Evolutionary conservation across 2,888 invertebrate genomes (phyloP), one percentile per base, ranked within the genome.

Genomic region (Drosophila borborema): DNA sequence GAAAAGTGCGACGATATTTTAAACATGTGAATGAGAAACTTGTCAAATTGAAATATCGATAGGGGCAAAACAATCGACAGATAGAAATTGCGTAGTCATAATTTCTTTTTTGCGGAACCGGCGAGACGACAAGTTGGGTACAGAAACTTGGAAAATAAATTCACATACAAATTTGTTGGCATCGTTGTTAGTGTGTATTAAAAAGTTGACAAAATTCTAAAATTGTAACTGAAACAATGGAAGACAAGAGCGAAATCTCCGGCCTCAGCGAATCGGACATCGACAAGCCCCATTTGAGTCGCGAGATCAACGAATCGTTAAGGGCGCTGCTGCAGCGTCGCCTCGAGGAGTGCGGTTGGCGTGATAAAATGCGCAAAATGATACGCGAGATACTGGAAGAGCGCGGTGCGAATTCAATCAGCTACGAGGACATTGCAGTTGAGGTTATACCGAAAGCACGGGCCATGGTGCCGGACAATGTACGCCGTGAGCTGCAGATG

Each of bases 261-360:
- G 4, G 16, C 5, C 8, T 2, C 10, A 49, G n/a, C 10, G 31
- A n/a, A 1, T 49, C 49, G 49, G n/a, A 23, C 2, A 6, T 0
- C 12, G 31, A 31, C 0, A 9, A 10, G 0, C 49, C 49, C 6
- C 1, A 14, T 0, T 14, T 48, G n/a, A 28, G n/a, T 14, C 4
- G 1, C 1, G 46, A 16, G 0, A 8, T 38, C 14, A 49, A 0
- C 16, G 48, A 54, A 0, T 16, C 1, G 0, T 95, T 97, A 60
- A 96, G 96, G 89, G 96, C 97, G 92, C 94, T 97, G 59, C 94
- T 97, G 46, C 94, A 96, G 78, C 94, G 95, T 63, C 94, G 97
- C 65, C 94, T 98, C 61, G 96, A 97, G 54, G 98, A 98, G 93
- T 98, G 98, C 93, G 98, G 98, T 2, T 98, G 98, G 98, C 95